These are phyloP conservation scores for Bufo bufo DNA, from an alignment of 2,113 vertebrate genomes.

Conservation along the genomic window DNA sequence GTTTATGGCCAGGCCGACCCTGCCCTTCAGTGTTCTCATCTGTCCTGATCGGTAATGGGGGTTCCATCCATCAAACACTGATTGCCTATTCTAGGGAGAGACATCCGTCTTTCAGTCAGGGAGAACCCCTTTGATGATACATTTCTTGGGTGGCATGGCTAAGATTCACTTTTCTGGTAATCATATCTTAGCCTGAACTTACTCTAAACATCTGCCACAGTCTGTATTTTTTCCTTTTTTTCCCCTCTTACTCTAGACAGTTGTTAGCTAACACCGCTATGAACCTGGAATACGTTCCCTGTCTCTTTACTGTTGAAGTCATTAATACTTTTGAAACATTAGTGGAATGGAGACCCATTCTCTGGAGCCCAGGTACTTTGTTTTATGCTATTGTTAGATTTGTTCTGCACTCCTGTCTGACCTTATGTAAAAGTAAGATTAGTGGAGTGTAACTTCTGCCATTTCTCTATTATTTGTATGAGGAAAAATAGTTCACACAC, in stretches of 20 bases:
- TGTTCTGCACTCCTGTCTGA: constrained; percentile 23
- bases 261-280: neutral
- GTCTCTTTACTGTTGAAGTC: neutral
- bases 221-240: neutral
- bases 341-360: neutral
- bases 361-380: neutral
- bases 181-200: neutral
- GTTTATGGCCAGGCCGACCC: too few species aligned
- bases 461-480: neutral
- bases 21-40: too few species aligned
- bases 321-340: constrained; percentile 22
- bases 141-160: neutral
- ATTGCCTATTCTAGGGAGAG: too few species aligned
- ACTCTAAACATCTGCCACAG: neutral
- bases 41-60: too few species aligned
- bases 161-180: neutral
- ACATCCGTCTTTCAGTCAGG: too few species aligned
- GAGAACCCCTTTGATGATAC: neutral
- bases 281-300: neutral
- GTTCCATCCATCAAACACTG: too few species aligned
- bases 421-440: constrained; percentile 28
- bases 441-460: constrained; percentile 3
- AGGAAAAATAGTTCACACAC: neutral
- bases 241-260: neutral
- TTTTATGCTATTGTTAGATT: neutral